Conservation (phyloP, 2,888 invertebrate species). For the Mactromeris polynyma region DNA sequence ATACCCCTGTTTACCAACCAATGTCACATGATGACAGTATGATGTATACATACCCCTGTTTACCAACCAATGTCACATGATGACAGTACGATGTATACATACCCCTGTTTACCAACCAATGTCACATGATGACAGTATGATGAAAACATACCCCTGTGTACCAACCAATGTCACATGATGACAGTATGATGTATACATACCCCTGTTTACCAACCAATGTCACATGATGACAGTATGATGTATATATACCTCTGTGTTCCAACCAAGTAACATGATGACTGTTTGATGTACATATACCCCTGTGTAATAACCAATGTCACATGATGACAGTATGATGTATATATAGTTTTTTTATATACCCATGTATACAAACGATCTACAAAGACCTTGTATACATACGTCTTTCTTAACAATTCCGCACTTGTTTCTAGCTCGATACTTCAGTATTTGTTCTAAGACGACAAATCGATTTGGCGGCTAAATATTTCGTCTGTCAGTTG, state of each 20-base stretch:
- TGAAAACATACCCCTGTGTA: no score
- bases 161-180: no score
- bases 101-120: no score
- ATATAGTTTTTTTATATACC: neutral
- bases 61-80: no score
- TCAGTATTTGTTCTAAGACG: neutral
- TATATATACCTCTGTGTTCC: neutral
- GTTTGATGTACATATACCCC: neutral
- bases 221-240: neutral
- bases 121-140: no score
- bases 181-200: no score
- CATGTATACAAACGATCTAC: neutral
- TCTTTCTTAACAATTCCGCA: neutral
- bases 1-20: no score
- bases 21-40: no score
- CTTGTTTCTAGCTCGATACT: neutral
- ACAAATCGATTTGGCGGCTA: constrained; percentile 21
- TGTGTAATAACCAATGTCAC: neutral
- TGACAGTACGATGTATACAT: no score
- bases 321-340: neutral
- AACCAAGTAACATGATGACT: neutral
- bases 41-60: no score
- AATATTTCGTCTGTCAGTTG: constrained; percentile 2
- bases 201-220: neutral
- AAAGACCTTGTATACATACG: neutral